phyloP scores from a whole-genome alignment of 30 jellyfish, hydroid and myxozoan species.

The Chrysaora quinquecirrha region DNA sequence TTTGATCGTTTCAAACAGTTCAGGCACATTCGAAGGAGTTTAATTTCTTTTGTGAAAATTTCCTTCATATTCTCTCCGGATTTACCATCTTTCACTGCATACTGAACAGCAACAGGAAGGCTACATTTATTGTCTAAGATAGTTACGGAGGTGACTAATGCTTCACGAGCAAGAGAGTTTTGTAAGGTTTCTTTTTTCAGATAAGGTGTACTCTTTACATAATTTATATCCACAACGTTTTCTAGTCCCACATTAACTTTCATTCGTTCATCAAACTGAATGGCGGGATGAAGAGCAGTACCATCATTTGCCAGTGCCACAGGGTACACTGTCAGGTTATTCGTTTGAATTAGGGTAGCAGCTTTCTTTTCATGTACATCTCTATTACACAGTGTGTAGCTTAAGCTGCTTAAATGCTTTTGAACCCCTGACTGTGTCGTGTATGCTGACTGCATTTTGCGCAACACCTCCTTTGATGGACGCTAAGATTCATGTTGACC shows the following conservation, averaged over 20 bases:
- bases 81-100: not conserved
- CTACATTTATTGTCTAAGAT: conserved; percentile 7
- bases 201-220: not conserved
- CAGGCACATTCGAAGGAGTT: not conserved
- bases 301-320: conserved; percentile 9
- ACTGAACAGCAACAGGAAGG: conserved; percentile 9
- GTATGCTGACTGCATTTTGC: not conserved
- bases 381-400: not conserved
- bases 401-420: not conserved
- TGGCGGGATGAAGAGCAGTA: conserved; percentile 3
- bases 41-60: not conserved
- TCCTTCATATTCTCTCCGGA: conserved; percentile 2
- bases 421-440: conserved; percentile 1
- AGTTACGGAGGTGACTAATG: not conserved
- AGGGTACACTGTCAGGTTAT: not conserved
- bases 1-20: not conserved
- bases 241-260: conserved; percentile 16
- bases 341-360: not conserved
- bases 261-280: conserved; percentile 6
- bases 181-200: not conserved
- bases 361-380: not conserved
- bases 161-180: not conserved
- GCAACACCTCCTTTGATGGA: not conserved
- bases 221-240: not conserved
- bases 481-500: conserved; percentile 31